Conservation (phyloP, 2,888 invertebrate genomes). For the Apomyelois bistriatella region DNA sequence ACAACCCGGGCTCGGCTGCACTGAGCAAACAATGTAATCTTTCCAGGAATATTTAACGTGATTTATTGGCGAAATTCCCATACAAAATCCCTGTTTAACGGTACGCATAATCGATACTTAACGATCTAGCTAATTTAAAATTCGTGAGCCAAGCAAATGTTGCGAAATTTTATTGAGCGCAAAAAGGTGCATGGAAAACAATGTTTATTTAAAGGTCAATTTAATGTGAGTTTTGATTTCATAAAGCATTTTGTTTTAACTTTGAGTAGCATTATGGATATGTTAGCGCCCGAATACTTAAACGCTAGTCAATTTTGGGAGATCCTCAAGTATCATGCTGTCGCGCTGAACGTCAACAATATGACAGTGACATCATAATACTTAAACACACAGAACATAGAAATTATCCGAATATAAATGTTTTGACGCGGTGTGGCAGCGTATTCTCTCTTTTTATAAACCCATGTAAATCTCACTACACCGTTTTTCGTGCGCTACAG, state of each 20-base stretch:
- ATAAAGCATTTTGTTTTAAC: background rate
- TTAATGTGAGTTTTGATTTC: background rate
- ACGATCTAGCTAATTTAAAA: conserved; percentile 16
- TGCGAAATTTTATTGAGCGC: conserved; percentile 10
- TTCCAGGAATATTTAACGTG: conserved; percentile 22
- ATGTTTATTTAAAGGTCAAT: conserved; percentile 1
- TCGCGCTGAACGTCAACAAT: too few relatives aligned
- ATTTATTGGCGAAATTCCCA: conserved; percentile 26
- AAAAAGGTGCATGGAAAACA: background rate
- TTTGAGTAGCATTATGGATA: background rate
- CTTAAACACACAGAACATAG: too few relatives aligned
- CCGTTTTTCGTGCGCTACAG: too few relatives aligned
- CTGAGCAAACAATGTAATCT: conserved; percentile 23
- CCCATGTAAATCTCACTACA: too few relatives aligned
- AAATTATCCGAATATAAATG: too few relatives aligned
- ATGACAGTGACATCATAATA: too few relatives aligned
- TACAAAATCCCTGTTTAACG: conserved; percentile 23
- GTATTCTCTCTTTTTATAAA: too few relatives aligned
- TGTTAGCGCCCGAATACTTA: too few relatives aligned
- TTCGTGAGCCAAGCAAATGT: conserved; percentile 13
- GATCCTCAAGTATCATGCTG: too few relatives aligned
- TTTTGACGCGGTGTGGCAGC: too few relatives aligned
- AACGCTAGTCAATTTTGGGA: too few relatives aligned
- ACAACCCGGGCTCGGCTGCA: background rate
- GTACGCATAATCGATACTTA: conserved; percentile 15